These are phyloP conservation scores for Drosophila subquinaria DNA, from an alignment of 2,888 invertebrate genomes.

Conservation along the genomic window DNA sequence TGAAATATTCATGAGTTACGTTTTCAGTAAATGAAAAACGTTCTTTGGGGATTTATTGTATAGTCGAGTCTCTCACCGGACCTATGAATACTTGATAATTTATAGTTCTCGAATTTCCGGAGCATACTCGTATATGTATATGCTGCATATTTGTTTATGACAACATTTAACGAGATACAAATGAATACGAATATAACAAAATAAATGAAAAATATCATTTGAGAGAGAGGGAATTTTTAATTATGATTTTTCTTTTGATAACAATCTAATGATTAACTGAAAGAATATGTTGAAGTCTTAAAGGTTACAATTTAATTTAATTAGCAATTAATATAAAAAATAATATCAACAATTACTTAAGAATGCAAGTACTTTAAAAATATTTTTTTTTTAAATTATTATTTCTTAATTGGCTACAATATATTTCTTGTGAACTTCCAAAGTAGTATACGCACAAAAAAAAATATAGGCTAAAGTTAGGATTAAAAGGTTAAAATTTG, in stretches of 20 bases:
- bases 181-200: conserved; percentile 33
- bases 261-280: no score
- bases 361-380: no score
- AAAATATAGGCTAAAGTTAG: no score
- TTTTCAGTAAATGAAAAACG: conserved; percentile 79
- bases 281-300: no score
- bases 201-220: conserved; percentile 10
- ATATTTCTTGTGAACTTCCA: no score
- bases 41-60: conserved; percentile 72
- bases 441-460: no score
- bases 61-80: conserved; percentile 48
- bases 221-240: not conserved
- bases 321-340: not conserved
- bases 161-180: conserved; percentile 46
- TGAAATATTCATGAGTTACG: conserved; percentile 80
- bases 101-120: conserved; percentile 65
- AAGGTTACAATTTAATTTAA: no score
- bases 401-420: no score
- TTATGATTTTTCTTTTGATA: not conserved
- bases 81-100: conserved; percentile 68
- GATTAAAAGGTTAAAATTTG: no score
- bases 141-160: conserved; percentile 33
- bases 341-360: not conserved
- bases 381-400: not conserved
- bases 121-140: conserved; percentile 21